A percentile compares a stretch with the other conserved stretches of the same genome.
Evolutionary conservation across 2,888 invertebrate genomes (phyloP).

Genomic region (Molanna angustata): DNA sequence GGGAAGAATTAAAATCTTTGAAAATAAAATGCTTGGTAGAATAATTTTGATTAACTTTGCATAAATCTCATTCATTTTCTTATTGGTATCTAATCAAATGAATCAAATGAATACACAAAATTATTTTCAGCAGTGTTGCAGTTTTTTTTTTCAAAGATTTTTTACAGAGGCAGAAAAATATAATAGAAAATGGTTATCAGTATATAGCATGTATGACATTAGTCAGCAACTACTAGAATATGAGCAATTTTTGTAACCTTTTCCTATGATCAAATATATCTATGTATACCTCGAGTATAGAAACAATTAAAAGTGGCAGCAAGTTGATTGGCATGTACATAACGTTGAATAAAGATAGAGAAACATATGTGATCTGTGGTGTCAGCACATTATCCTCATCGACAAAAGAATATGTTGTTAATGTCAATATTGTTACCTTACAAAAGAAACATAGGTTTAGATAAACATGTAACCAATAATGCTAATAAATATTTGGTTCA

Average conservation of each 20-base stretch:
- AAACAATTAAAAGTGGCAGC: slow-evolving; percentile 73
- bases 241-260: slow-evolving; percentile 2
- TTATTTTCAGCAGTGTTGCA: too few species aligned
- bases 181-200: slow-evolving; percentile 5
- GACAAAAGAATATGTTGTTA: slow-evolving; percentile 74
- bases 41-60: not conserved
- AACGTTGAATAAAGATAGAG: slow-evolving; percentile 82
- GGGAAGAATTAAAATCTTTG: slow-evolving; percentile 10
- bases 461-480: too few species aligned
- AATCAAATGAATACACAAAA: too few species aligned
- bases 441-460: slow-evolving; percentile 16
- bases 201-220: slow-evolving; percentile 1
- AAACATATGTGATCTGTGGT: slow-evolving; percentile 81
- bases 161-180: slow-evolving; percentile 2
- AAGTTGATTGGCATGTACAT: slow-evolving; percentile 83
- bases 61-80: too few species aligned
- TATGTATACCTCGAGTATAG: slow-evolving; percentile 67
- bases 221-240: not conserved
- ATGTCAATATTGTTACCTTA: slow-evolving; percentile 54
- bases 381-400: slow-evolving; percentile 70
- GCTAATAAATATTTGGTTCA: too few species aligned
- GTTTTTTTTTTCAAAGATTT: slow-evolving; percentile 14
- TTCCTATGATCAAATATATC: slow-evolving; percentile 4
- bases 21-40: not conserved
- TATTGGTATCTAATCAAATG: too few species aligned